Base-by-base conservation (phyloP, 2,113 vertebrate species). In the Vulpes vulpes region DNA sequence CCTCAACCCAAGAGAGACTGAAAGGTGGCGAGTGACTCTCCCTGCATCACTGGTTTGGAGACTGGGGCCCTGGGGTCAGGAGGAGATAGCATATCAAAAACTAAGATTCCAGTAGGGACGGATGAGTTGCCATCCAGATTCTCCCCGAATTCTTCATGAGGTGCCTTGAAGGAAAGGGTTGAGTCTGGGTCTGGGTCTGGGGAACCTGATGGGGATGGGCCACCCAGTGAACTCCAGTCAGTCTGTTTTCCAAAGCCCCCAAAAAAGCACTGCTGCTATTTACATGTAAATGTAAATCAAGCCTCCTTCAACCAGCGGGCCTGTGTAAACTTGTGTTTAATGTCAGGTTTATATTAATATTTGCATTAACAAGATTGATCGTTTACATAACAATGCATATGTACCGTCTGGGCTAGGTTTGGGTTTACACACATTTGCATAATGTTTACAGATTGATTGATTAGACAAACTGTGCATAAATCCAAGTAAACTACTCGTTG, bases 341-440 rank as follows among this genome's bases (percentile, higher is more conserved):
- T 98, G 98, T 98, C 98, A 98, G 93, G 85, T 98, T 98, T 98
- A 98, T 98, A 98, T 98, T 98, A 98, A 98, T 98, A 98, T 97
- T 98, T 98, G 97, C 95, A 91, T 98, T 98, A 97, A 97, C 97
- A 96, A 98, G 94, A 98, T 98, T 95, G 97, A 98, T 98, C 74
- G 89, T 98, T 98, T 98, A 98, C 98, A 98, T 98, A 98, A 98
- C 95, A 97, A 97, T 97, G 95, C 97, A 94, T 98, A 97, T 20
- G 85, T 96, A 96, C 94, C 95, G 94, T 96, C 98, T 95, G 95
- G 97, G 86, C 95, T 93, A 94, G 73, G 57, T 91, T 96, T 89
- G 73, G 85, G 94, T 97, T 98, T 97, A 95, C 93, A 97, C 97
- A 97, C 76, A 98, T 98, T 98, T 98, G 93, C 97, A 97, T 98